Evolutionary conservation across 2,888 invertebrate species (phyloP), one percentile per base, ranked within the genome.

Genomic region (Ornithoptera alexandrae): DNA sequence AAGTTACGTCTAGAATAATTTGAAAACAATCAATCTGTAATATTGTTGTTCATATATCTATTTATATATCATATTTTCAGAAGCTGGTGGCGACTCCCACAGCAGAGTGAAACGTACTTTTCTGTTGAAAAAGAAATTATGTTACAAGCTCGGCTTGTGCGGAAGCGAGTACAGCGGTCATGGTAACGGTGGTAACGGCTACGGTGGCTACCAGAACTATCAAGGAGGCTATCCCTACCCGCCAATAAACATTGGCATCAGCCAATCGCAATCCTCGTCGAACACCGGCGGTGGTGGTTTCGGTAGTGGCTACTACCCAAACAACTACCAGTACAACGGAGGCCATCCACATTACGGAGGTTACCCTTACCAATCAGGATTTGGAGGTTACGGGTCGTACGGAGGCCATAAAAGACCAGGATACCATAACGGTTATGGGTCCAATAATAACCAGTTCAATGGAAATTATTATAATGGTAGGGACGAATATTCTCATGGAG

Each of bases 241-340:
- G 12, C 86, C 89, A 6, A 87, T 92, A 69, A 91, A 90, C 76
- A 92, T 92, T 65, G 92, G 90, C 2, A 88, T 92, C 67, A 92
- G 91, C 66, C 92, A 92, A 72, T 90, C 92, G 0, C 92, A 92
- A 72, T 81, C 90, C 17, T 88, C 91, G 4, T 81, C 89, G 0
- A 89, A 85, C 46, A 81, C 85, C 18, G 90, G 87, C 0, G 86
- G 84, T 0, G 87, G 88, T 2, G 88, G 87, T 15, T 82, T 84
- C 60, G 79, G 79, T 2, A 76, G 74, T 46, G 85, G 87, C 1
- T 79, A 84, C 73, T 82, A 79, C 67, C 89, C 89, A 2, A 83
- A 84, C 71, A 88, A 88, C 74, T 78, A 88, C 63, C 89, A 89
- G 74, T 70, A 63, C 46, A 70, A 70, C 36, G 64, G 76, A 12